These are phyloP conservation scores for Theonella swinhoei DNA, from an alignment of 37 sponge, comb jelly and placozoan genomes.

Conservation along the genomic window DNA sequence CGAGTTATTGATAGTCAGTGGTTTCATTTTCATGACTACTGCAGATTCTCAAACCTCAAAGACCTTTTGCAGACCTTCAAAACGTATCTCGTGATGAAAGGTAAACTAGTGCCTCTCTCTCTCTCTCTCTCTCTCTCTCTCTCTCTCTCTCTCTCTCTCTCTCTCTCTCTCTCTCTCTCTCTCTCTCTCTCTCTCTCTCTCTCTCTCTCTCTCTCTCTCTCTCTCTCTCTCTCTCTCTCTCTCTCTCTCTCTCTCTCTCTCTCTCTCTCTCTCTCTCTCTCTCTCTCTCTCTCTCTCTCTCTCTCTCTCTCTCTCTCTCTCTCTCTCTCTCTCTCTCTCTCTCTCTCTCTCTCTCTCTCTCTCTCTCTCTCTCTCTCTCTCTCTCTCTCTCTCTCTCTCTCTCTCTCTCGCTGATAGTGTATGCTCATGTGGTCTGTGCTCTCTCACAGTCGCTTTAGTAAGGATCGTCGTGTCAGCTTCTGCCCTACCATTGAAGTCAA, in stretches of 20 bases:
- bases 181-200: slow-evolving; percentile 14
- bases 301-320: too few species aligned
- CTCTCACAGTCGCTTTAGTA: neutral
- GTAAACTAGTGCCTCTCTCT: neutral
- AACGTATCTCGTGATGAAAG: slow-evolving; percentile 33
- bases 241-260: too few species aligned
- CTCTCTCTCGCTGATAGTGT: too few species aligned
- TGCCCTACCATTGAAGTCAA: slow-evolving; percentile 39
- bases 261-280: too few species aligned
- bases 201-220: slow-evolving; percentile 31
- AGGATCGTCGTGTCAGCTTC: slow-evolving; percentile 48
- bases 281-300: too few species aligned
- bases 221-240: neutral
- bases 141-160: neutral
- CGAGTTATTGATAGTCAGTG: too few species aligned
- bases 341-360: too few species aligned
- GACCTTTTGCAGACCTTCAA: slow-evolving; percentile 40
- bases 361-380: too few species aligned
- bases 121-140: neutral
- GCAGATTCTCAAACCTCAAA: slow-evolving; percentile 34
- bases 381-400: slow-evolving; percentile 33
- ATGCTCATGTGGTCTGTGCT: too few species aligned
- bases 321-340: too few species aligned
- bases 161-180: neutral
- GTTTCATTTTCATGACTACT: too few species aligned